These are phyloP conservation scores for Nesoenas mayeri DNA, from an alignment of 2,113 vertebrate species.

Conservation along the genomic window DNA sequence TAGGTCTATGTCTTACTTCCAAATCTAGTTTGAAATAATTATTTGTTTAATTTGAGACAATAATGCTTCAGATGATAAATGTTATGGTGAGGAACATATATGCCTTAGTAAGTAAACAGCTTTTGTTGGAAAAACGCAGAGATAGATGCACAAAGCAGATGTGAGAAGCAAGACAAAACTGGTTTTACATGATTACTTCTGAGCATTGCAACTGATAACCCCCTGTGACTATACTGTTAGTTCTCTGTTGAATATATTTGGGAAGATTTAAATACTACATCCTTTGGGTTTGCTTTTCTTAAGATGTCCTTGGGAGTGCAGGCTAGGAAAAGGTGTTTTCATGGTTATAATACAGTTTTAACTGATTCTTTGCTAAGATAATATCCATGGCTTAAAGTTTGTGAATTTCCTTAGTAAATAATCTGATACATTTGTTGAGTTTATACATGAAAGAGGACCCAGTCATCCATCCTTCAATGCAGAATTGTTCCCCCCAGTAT, in stretches of 20 bases:
- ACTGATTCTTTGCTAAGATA: background rate
- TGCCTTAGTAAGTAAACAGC: background rate
- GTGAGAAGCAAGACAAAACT: background rate
- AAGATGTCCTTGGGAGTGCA: background rate
- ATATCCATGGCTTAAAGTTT: background rate
- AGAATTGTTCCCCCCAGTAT: background rate
- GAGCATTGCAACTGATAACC: background rate
- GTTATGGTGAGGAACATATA: background rate
- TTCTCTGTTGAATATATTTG: background rate
- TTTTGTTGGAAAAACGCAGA: background rate
- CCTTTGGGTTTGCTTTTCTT: background rate
- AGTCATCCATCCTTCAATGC: background rate
- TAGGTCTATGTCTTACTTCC: background rate
- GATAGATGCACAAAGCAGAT: background rate
- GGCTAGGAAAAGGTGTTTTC: background rate
- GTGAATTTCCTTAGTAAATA: background rate
- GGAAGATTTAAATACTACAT: background rate
- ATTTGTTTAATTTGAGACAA: background rate
- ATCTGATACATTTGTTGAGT: background rate
- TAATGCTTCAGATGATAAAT: background rate
- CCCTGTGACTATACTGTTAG: no score
- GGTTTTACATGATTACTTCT: background rate
- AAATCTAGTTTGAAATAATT: background rate
- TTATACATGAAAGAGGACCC: background rate
- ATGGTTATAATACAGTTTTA: background rate